Evolutionary conservation across 2,888 invertebrate species (phyloP), one percentile per base, ranked within the genome.

Genomic region (Allophyes oxyacanthae): DNA sequence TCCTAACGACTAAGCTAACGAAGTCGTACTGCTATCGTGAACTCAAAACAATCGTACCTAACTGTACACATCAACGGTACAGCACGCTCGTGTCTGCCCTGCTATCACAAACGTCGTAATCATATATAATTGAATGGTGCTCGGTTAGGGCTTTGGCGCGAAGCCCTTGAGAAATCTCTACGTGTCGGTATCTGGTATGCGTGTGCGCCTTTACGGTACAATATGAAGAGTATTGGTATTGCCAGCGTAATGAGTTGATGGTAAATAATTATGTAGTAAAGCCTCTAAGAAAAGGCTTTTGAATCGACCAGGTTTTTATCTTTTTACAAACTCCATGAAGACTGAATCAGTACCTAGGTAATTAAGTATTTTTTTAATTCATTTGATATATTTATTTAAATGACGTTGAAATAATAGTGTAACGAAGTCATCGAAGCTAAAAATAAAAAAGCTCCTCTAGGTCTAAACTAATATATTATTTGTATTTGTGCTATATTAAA

Each of bases 11-110:
- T 9, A 34, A 33, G 7, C 2, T 20, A 20, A 7, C 26, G 6
- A 32, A 63, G 7, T 64, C 65, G 64, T 41, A 41, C 43, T 33
- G 75, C 66, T 34, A 49, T 58, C 66, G 66, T 70, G 54, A 42
- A 55, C 32, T 53, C 37, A 28, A 59, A 66, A 54, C 69, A 53
- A 58, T 51, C 43, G 44, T 44, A 36, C n/a, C n/a, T 76, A 78
- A 77, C 80, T 64, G 80, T 80, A 72, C 44, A 30, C 55, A 45
- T 64, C 70, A 79, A 82, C 82, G 82, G 81, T 82, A 82, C 70
- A 55, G 60, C 64, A 75, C 74, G 59, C 40, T 68, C 69, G 75
- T 75, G 69, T 38, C 60, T 60, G 72, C 60, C 56, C 59, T 54
- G 69, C 64, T 63, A 73, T 67, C 65, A 42, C 52, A 56, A 64